These are phyloP conservation scores for Cephus spinipes DNA, from an alignment of 2,888 invertebrate genomes.

Conservation along the genomic window DNA sequence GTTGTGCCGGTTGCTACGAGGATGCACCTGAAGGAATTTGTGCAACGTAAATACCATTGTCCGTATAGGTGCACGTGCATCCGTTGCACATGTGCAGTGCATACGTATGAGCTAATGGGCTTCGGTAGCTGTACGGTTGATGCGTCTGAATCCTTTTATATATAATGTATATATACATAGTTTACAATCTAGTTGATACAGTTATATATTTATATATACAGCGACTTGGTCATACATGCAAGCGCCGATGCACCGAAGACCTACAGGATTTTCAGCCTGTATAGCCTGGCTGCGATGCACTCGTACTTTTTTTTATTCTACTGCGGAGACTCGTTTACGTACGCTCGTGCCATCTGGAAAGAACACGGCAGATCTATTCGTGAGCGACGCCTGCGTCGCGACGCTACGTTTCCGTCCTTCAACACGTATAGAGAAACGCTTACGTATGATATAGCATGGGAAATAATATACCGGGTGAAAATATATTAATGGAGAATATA, in stretches of 20 bases:
- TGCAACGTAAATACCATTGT: background rate
- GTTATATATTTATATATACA: background rate
- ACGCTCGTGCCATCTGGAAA: too few relatives aligned
- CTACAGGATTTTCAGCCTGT: conserved; percentile 32
- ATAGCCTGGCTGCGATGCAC: conserved; percentile 10
- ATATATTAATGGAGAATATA: too few relatives aligned
- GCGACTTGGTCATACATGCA: background rate
- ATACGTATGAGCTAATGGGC: background rate
- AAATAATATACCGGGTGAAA: too few relatives aligned
- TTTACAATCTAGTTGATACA: background rate
- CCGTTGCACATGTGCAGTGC: background rate
- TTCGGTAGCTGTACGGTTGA: background rate
- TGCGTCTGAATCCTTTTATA: background rate
- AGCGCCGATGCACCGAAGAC: conserved; percentile 35
- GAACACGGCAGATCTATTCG: too few relatives aligned
- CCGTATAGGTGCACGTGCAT: background rate
- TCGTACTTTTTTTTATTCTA: conserved; percentile 24
- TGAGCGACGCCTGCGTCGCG: too few relatives aligned
- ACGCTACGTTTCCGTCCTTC: too few relatives aligned
- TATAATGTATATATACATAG: background rate
- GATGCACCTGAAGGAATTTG: background rate
- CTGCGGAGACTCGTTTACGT: background rate
- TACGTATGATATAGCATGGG: too few relatives aligned
- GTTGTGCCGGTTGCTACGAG: background rate
- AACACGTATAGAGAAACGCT: too few relatives aligned